Conservation (phyloP, 2,888 invertebrate genomes). For the Cheiracanthium punctorium region DNA sequence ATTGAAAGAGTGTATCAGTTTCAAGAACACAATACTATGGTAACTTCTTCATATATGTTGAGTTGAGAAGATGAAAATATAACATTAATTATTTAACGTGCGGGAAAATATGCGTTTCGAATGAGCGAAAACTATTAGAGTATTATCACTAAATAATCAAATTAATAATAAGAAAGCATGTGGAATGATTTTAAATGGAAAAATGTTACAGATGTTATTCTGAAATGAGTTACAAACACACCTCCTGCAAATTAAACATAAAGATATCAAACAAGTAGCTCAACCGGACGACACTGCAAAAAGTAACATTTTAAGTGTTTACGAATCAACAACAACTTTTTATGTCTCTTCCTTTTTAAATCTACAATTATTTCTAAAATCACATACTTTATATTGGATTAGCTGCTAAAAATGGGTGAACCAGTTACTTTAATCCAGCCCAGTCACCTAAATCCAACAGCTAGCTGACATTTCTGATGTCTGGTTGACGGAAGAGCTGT, state of each 20-base stretch:
- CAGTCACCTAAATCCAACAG: constrained; percentile 36
- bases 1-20: too few species aligned
- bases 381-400: background rate
- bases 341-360: background rate
- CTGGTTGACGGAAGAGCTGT: background rate
- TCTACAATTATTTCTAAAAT: background rate
- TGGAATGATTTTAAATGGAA: too few species aligned
- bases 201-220: too few species aligned
- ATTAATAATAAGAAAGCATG: too few species aligned
- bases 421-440: constrained; percentile 42
- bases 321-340: background rate
- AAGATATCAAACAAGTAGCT: background rate
- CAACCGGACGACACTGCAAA: background rate
- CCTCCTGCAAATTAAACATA: background rate
- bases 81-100: too few species aligned
- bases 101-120: too few species aligned
- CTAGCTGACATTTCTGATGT: constrained; percentile 45
- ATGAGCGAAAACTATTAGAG: too few species aligned
- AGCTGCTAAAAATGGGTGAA: constrained; percentile 2
- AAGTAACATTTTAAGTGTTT: background rate
- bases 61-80: too few species aligned
- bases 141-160: too few species aligned
- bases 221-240: too few species aligned
- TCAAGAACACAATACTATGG: too few species aligned
- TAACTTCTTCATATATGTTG: too few species aligned